Conservation (phyloP, 2,797 vertebrate species). For the Molossus alvarezi region DNA sequence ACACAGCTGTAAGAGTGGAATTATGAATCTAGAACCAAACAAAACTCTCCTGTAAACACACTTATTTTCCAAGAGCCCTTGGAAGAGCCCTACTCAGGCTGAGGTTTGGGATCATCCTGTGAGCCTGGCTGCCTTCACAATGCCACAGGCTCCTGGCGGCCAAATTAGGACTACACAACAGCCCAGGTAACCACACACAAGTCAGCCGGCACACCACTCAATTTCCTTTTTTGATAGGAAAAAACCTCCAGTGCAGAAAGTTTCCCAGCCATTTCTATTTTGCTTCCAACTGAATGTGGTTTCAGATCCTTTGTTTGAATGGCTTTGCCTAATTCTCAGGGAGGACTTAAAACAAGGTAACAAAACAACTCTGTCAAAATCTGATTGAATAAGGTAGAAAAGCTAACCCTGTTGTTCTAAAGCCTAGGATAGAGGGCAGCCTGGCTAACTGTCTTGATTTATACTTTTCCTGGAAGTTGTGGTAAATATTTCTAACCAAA, state of each 20-base stretch:
- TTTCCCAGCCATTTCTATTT: not conserved
- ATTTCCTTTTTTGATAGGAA: not conserved
- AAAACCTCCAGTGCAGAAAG: not conserved
- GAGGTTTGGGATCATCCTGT: not conserved
- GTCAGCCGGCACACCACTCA: not conserved
- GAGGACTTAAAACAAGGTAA: slow-evolving; percentile 45
- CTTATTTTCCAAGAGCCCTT: slow-evolving; percentile 38
- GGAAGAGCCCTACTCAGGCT: not conserved
- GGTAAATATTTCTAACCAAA: slow-evolving; percentile 15
- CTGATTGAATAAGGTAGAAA: slow-evolving; percentile 22
- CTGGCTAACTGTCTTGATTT: not conserved
- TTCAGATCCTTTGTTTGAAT: slow-evolving; percentile 38
- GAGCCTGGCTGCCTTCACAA: not conserved
- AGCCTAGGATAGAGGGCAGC: not conserved
- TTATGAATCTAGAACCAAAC: not conserved
- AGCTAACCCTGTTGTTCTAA: not conserved
- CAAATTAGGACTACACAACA: slow-evolving; percentile 5
- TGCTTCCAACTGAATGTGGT: not conserved
- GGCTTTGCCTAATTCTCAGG: slow-evolving; percentile 4
- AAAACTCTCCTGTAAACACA: not conserved
- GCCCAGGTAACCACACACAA: not conserved
- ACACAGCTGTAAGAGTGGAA: not conserved
- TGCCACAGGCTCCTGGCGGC: not conserved
- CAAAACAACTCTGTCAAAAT: slow-evolving; percentile 58
- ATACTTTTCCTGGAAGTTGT: not conserved